Base-by-base conservation (phyloP, 2,113 vertebrate genomes). In the Ictidomys tridecemlineatus region DNA sequence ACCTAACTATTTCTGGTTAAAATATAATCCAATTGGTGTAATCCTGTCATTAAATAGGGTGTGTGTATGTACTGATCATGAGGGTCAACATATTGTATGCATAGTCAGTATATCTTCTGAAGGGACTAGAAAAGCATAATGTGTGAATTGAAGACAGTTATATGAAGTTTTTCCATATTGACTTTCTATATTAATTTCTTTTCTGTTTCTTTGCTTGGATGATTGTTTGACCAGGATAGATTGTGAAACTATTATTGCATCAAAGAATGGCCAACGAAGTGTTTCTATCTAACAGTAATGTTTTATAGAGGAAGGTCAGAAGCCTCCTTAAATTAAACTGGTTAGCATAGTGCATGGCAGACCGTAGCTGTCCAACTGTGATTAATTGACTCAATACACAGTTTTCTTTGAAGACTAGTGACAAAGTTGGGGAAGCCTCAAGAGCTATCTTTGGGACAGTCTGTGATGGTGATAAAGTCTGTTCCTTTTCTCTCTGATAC, bases 1-100 rank as follows among this genome's bases (percentile, higher is more conserved):
- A 92, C 5, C 53, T 34, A 93, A 63, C 30, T 58, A 32, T 77
- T 56, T 88, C 70, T 92, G n/a, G 48, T 53, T 90, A 94, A 93
- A 96, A 65, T 93, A 16, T 58, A 95, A 86, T 28, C 78, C 48
- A 77, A 37, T 16, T 86, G 32, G 37, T 53, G 2, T 69, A 76
- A 73, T 63, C 34, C 34, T 51, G 18, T 86, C 37, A 78, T 22
- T 85, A 87, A 67, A 12, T 30, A 82, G 53, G n/a, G 45, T 37
- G 34, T 82, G 45, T 91, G 6, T 72, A 20, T 61, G 8, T 34
- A 30, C 11, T 85, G 51, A 53, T 82, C n/a, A 13, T 2, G 34
- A 67, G 22, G 16, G 22, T 37, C 28, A 72, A 14, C 32, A 17
- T 85, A 39, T 4, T 11, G 3, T 77, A 63, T 74, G 14, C 7